A percentile compares a stretch with the other conserved stretches of the same genome.
These are phyloP conservation scores for Drosophila peninsularis DNA, from an alignment of 2,888 invertebrate species.

Conservation along the genomic window DNA sequence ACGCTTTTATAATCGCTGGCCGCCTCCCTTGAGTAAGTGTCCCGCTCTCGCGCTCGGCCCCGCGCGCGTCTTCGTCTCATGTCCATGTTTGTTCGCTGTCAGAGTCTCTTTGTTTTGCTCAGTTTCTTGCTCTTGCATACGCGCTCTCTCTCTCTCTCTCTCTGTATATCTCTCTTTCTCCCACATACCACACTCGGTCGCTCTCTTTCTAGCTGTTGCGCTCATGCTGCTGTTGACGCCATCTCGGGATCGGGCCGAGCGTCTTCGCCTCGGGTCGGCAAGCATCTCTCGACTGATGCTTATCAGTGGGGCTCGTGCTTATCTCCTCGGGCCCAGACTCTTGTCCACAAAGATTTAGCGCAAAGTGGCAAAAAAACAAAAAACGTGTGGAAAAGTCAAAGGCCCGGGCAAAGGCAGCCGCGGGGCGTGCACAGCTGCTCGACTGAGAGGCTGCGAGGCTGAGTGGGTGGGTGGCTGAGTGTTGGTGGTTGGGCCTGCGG, in stretches of 20 bases:
- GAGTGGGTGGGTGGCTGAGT: neutral
- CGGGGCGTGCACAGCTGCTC: neutral
- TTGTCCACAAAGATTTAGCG: conserved; percentile 24
- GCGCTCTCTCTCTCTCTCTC: neutral
- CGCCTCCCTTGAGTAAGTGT: conserved; percentile 36
- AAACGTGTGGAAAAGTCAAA: conserved; percentile 17
- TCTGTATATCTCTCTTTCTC: neutral
- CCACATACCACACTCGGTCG: neutral
- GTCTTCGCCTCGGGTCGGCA: conserved; percentile 16
- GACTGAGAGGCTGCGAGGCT: neutral
- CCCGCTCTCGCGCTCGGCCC: conserved; percentile 15
- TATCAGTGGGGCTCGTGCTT: conserved; percentile 48
- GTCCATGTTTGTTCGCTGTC: conserved; percentile 39
- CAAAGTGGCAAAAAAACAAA: conserved; percentile 39
- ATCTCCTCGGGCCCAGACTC: conserved; percentile 39
- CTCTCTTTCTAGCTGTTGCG: neutral
- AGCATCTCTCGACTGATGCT: conserved; percentile 41
- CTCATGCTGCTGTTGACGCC: conserved; percentile 17
- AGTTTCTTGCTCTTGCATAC: neutral
- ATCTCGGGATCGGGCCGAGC: conserved; percentile 34
- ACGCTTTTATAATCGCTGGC: conserved; percentile 65
- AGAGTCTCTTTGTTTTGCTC: conserved; percentile 43
- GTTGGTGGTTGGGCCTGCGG: neutral
- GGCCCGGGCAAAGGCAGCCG: neutral
- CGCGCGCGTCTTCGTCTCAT: conserved; percentile 6